Conservation (phyloP, 1,140 invertebrate genomes). For the Drosophila pachea region DNA sequence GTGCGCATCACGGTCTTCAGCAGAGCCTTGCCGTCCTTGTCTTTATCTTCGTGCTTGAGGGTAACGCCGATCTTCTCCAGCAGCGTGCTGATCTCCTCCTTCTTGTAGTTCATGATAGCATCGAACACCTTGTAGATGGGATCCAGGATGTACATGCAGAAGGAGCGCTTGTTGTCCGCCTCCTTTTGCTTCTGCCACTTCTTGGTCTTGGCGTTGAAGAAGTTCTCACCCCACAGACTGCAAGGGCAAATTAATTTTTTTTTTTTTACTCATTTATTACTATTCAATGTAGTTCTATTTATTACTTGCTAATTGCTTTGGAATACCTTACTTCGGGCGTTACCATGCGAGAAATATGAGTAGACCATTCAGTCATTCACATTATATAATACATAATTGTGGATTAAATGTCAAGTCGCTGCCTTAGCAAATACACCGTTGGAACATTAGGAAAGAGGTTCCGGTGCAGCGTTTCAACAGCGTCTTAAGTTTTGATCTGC, state of each 20-base stretch:
- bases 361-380: not conserved
- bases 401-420: conserved; percentile 39
- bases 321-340: not conserved
- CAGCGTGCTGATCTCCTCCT: conserved; percentile 93
- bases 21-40: conserved; percentile 95
- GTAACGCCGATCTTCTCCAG: conserved; percentile 95
- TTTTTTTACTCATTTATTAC: not conserved
- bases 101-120: conserved; percentile 98
- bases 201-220: conserved; percentile 98
- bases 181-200: conserved; percentile 97
- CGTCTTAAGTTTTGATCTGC: conserved; percentile 59
- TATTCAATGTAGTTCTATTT: not conserved
- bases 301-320: not conserved
- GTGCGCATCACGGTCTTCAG: conserved; percentile 98
- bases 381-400: not conserved
- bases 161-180: conserved; percentile 95
- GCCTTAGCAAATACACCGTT: conserved; percentile 79
- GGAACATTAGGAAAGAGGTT: conserved; percentile 83
- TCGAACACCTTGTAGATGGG: conserved; percentile 99
- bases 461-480: conserved; percentile 80
- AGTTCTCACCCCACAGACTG: conserved; percentile 97
- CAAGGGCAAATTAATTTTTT: not conserved
- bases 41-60: conserved; percentile 95
- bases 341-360: not conserved
- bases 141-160: conserved; percentile 98